Evolutionary conservation across 2,888 invertebrate species (phyloP), one percentile per base, ranked within the genome.

Genomic region (Digitonthophagus gazella): DNA sequence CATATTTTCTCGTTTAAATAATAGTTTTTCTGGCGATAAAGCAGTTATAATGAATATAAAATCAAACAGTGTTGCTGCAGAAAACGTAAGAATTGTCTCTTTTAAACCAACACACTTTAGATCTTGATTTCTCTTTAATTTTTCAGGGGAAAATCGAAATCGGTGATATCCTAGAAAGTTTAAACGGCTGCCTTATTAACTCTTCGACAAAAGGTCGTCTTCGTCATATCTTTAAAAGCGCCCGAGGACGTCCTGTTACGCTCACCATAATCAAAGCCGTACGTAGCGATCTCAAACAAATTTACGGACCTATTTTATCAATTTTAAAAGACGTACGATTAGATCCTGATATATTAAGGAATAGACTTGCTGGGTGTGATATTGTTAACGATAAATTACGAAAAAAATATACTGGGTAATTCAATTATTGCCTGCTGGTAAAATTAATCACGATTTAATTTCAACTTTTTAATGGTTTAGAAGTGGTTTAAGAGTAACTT

Each of bases 151-250:
- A 87, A 76, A 84, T 90, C 56, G 83, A 85, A 76, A 79, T 86
- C 44, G 90, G 90, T 3, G 90, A 90, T 78, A 81, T 90, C 16
- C 77, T 91, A 66, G 89, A 89, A 75, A 88, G 87, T 74, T 81
- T 90, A 74, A 89, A 88, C 78, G 87, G 85, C n/a, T 82, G 83
- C 67, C 80, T 82, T 8, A 83, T 87, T 66, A 83, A 83, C 66
- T 78, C 82, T 3, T 80, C 80, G 57, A 82, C 81, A 15, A 84
- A 84, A 73, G 85, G 86, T 3, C 84, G 84, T 69, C 78, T 88
- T 61, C 81, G 81, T 64, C 78, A 82, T 57, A 83, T 87, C 56
- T 81, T 88, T 79, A 85, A 80, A 72, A 84, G 83, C 71, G 78
- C 81, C 57, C 79, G 80, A 65, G 83, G 83, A 15, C 79, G 81